Evolutionary conservation across 2,797 vertebrate species (phyloP), one percentile per base, ranked within the genome.

Genomic region (Astyanax mexicanus): DNA sequence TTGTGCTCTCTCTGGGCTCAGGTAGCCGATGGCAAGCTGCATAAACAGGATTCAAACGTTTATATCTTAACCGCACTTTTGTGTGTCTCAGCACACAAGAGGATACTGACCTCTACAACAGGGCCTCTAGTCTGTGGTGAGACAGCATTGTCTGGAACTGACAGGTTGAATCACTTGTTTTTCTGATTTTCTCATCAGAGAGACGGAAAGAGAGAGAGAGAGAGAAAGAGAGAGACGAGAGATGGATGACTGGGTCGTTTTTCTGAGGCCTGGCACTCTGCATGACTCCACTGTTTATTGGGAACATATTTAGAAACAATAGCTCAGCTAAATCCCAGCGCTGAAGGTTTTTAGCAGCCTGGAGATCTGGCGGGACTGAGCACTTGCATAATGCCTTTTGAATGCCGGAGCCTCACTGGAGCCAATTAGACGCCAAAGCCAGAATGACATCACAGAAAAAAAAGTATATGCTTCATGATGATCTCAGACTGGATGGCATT

Each of bases 241-340:
- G 67, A 80, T 32, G 32, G 13, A 60, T 32, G 17, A 54, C 35
- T 38, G 61, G 15, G 23, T 57, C 7, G 6, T 19, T 71, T 15
- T 70, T 70, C 25, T 69, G 13, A 57, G 37, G 44, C 66, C 19
- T 65, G 23, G 19, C 35, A 54, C 45, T 57, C 42, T 23, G 52
- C 11, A 12, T 29, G 78, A 62, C 52, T 71, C 23, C 42, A 66
- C 52, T 69, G 70, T 58, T 72, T 69, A 75, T 57, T 76, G 72
- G 71, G 27, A 75, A 62, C 71, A 75, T 72, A 61, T 79, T 80
- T 62, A 74, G 72, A 72, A 76, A 81, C 68, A 77, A 77, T 65
- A 64, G 66, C 60, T 55, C 13, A 52, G 51, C 25, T n/a, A 68
- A n/a, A 64, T 68, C 54, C 42, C 45, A 35, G 67, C 60, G 38